phyloP scores from a whole-genome alignment of 2,113 vertebrate species.

The Chloebia gouldiae region DNA sequence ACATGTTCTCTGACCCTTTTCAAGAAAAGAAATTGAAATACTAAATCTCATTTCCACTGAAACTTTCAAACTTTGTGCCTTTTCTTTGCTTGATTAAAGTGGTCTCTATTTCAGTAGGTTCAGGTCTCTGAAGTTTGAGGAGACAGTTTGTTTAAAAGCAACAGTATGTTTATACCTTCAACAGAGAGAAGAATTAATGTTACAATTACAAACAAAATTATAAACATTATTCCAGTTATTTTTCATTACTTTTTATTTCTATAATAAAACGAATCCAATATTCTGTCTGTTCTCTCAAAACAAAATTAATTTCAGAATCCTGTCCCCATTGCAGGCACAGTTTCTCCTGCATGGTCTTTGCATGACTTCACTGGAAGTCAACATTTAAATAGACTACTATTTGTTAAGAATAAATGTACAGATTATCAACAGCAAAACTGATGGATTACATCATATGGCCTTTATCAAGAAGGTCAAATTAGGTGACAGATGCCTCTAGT shows the following conservation, averaged over 20 bases:
- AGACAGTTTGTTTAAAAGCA: neutral
- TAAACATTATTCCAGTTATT: neutral
- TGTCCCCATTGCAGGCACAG: neutral
- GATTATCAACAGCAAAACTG: neutral
- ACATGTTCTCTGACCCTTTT: neutral
- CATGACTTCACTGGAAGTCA: neutral
- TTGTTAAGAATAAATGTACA: neutral
- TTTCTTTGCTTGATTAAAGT: neutral
- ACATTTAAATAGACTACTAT: neutral
- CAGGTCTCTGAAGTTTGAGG: neutral
- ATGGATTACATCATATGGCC: neutral
- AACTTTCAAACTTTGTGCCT: neutral
- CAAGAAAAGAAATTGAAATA: neutral
- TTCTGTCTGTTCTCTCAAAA: neutral
- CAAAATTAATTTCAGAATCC: neutral
- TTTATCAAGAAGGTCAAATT: neutral
- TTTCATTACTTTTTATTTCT: neutral
- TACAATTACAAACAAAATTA: neutral
- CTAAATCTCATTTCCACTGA: neutral
- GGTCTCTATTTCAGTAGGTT: neutral
- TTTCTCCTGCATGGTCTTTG: neutral
- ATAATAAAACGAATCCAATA: neutral
- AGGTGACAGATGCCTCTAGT: neutral
- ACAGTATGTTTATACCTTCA: neutral
- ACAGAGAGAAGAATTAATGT: neutral